Percentiles rank a stretch among this genome's conserved stretches.
phyloP scores from a whole-genome alignment of 2,113 vertebrate species.

The Pseudorasbora parva region DNA sequence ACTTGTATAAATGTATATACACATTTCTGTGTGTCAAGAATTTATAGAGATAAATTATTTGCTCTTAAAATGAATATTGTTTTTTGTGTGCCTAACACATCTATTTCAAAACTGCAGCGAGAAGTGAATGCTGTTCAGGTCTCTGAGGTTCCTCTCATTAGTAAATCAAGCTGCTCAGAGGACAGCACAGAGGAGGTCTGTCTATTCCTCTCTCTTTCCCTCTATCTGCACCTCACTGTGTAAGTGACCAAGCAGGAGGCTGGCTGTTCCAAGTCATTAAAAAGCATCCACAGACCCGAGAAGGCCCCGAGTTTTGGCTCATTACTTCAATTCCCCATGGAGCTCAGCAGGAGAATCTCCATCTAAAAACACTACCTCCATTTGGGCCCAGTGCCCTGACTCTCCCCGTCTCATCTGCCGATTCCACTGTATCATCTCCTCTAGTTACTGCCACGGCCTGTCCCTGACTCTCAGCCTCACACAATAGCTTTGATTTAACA shows the following conservation, averaged over 20 bases:
- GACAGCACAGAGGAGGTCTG: slow-evolving; percentile 10
- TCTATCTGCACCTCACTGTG: slow-evolving; percentile 2
- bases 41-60: not conserved
- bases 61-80: not conserved
- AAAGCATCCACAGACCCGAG: slow-evolving; percentile 35
- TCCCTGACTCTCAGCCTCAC: slow-evolving; percentile 1
- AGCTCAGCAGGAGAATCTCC: slow-evolving; percentile 36
- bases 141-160: not conserved
- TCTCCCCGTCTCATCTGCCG: not conserved
- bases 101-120: not conserved
- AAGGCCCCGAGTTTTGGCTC: slow-evolving; percentile 37
- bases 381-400: not conserved
- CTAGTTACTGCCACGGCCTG: not conserved
- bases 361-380: slow-evolving; percentile 32
- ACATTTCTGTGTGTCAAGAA: not conserved
- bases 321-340: slow-evolving; percentile 47
- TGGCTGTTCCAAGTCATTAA: slow-evolving; percentile 24
- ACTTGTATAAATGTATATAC: too few species aligned
- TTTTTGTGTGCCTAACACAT: not conserved
- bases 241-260: slow-evolving; percentile 35
- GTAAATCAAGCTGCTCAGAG: slow-evolving; percentile 24
- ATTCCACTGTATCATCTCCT: slow-evolving; percentile 31
- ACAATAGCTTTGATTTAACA: slow-evolving; percentile 34
- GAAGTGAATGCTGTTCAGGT: slow-evolving; percentile 11
- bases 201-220: slow-evolving; percentile 16